Conservation (phyloP, 2,113 vertebrate genomes). For the human (Homo sapiens) region DNA sequence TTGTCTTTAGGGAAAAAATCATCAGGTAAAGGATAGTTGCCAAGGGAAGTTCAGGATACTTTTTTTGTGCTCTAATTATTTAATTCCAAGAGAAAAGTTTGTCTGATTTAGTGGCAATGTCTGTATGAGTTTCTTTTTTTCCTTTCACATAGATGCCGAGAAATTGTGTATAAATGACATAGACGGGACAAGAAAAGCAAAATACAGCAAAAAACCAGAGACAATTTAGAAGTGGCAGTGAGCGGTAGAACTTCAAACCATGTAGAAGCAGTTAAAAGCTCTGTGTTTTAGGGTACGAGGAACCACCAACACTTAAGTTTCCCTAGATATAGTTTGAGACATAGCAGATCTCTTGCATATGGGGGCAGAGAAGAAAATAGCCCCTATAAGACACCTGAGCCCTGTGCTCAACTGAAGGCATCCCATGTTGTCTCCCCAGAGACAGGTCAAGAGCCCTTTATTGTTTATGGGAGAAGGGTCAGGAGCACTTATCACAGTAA, state of each 20-base stretch:
- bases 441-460: not conserved
- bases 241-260: not conserved
- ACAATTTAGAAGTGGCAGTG: not conserved
- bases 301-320: not conserved
- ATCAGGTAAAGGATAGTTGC: not conserved
- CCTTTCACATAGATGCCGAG: not conserved
- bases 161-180: not conserved
- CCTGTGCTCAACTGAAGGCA: not conserved
- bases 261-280: not conserved
- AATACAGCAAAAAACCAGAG: not conserved
- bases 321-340: not conserved
- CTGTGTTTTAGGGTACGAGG: not conserved
- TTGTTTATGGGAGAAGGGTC: not conserved
- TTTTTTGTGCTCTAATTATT: not conserved
- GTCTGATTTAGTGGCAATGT: not conserved
- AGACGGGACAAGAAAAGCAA: not conserved
- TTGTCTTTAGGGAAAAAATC: not conserved
- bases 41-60: not conserved
- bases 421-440: not conserved
- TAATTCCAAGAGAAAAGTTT: constrained; percentile 32
- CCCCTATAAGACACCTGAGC: not conserved
- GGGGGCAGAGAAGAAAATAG: not conserved
- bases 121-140: not conserved
- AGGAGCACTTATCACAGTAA: not conserved
- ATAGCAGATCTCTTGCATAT: not conserved